Percentiles rank a stretch among this genome's conserved stretches.
Evolutionary conservation across 2,888 invertebrate genomes (phyloP).

Genomic region (Dryobota labecula): DNA sequence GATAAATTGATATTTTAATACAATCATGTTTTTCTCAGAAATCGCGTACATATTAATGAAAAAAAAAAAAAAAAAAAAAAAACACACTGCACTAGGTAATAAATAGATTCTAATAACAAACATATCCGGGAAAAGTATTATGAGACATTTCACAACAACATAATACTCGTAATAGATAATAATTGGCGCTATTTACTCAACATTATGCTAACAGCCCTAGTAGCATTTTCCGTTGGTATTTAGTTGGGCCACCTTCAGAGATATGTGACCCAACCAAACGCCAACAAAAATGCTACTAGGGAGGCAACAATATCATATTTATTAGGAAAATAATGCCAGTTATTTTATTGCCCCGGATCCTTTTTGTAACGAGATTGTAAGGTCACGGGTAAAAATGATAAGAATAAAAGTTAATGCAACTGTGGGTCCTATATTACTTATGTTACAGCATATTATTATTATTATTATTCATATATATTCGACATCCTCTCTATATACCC

Average conservation of each 20-base stretch:
- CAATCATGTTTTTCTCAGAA: no score
- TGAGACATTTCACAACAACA: slow-evolving; percentile 1
- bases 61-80: no score
- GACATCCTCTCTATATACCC: no score
- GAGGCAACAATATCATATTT: slow-evolving; percentile 40
- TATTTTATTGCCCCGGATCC: slow-evolving; percentile 21
- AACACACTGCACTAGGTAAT: not conserved
- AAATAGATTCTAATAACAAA: slow-evolving; percentile 2
- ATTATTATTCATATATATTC: no score
- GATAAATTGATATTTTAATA: not conserved
- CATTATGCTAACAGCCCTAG: slow-evolving; percentile 42
- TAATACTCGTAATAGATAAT: slow-evolving; percentile 16
- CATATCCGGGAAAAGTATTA: not conserved
- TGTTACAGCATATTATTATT: slow-evolving; percentile 19
- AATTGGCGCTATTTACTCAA: slow-evolving; percentile 23
- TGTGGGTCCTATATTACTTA: slow-evolving; percentile 9
- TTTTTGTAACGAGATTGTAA: slow-evolving; percentile 47
- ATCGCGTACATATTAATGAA: not conserved
- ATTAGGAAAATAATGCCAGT: slow-evolving; percentile 44
- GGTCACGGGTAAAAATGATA: slow-evolving; percentile 28
- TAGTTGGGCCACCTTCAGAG: no score
- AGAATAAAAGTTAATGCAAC: slow-evolving; percentile 34
- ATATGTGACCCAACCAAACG: no score
- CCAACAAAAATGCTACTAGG: no score
- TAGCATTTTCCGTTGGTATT: no score